A percentile compares a stretch with the other conserved stretches of the same genome.
phyloP scores from a whole-genome alignment of 2,113 vertebrate genomes.

The Austrofundulus limnaeus region DNA sequence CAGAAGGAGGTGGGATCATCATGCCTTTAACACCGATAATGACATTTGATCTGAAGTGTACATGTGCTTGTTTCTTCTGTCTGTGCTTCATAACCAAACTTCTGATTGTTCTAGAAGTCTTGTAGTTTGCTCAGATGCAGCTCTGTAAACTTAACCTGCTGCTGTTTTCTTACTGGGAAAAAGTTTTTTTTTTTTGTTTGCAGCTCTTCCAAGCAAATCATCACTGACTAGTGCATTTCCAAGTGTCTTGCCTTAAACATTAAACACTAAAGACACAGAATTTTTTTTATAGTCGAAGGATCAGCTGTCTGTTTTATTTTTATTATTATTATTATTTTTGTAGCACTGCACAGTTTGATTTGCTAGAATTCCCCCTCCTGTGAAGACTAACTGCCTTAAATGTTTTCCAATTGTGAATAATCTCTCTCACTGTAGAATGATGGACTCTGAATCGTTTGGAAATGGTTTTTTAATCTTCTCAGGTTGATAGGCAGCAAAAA shows the following conservation, averaged over 20 bases:
- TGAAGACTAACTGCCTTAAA: background rate
- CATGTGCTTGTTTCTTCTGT: no score
- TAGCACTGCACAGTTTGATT: background rate
- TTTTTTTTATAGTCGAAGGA: background rate
- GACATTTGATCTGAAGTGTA: no score
- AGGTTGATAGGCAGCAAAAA: background rate
- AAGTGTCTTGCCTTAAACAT: background rate
- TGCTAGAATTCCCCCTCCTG: background rate
- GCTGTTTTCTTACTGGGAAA: background rate
- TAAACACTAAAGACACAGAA: background rate
- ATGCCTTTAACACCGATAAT: background rate
- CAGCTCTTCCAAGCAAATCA: background rate
- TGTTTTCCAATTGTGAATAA: background rate
- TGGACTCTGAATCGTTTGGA: background rate
- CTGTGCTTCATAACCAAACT: no score
- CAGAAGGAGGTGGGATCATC: background rate
- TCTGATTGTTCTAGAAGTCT: background rate
- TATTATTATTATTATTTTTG: background rate
- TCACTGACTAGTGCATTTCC: background rate
- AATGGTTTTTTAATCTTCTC: background rate
- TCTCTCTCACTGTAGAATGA: background rate
- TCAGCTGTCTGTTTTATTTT: background rate
- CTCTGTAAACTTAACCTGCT: background rate
- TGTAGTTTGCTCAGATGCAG: background rate
- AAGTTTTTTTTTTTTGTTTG: background rate